Conservation (phyloP, 1,140 invertebrate genomes). For the Epicauta chinensis region DNA sequence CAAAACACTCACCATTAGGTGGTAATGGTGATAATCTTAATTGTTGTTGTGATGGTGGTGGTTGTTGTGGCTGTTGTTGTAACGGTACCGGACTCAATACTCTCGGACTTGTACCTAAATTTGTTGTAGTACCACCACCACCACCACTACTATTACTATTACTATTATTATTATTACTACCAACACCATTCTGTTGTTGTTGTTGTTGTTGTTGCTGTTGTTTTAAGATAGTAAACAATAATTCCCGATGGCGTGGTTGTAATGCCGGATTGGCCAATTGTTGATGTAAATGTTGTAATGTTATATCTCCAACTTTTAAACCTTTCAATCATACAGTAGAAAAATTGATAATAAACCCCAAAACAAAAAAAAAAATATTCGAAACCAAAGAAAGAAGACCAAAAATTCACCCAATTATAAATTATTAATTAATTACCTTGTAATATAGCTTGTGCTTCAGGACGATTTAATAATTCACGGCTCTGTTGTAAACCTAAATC, state of each 20-base stretch:
- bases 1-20: conserved; percentile 48
- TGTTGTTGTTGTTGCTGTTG: conserved; percentile 33
- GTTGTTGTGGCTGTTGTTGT: conserved; percentile 38
- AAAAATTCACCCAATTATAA: neutral
- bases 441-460: conserved; percentile 67
- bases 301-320: conserved; percentile 66
- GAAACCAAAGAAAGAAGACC: neutral
- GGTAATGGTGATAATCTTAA: conserved; percentile 50
- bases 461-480: conserved; percentile 59
- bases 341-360: neutral
- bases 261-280: conserved; percentile 64
- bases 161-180: conserved; percentile 42
- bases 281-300: conserved; percentile 63
- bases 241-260: conserved; percentile 63
- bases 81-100: conserved; percentile 47
- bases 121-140: conserved; percentile 29
- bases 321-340: conserved; percentile 39
- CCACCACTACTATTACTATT: conserved; percentile 19
- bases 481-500: conserved; percentile 47
- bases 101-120: conserved; percentile 42
- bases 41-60: conserved; percentile 46
- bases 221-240: conserved; percentile 63
- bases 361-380: neutral
- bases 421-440: conserved; percentile 45
- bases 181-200: conserved; percentile 39